Conservation (phyloP, 2,113 vertebrate genomes). For the Sinocyclocheilus rhinocerous region DNA sequence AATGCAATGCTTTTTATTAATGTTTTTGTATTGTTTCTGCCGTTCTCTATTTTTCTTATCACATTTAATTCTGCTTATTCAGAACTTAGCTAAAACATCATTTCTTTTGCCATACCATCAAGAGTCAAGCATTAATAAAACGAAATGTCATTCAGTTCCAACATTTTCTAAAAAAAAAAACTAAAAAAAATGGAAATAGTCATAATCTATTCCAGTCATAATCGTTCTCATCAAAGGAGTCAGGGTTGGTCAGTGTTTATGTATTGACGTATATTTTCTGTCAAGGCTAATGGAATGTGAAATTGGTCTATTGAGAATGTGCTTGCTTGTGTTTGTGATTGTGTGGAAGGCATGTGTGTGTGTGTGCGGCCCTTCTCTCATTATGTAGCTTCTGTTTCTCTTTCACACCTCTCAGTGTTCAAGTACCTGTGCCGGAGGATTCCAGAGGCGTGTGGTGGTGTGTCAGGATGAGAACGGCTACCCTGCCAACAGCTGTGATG, state of each 20-base stretch:
- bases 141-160: neutral
- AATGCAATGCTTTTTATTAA: too few species aligned
- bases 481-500: slow-evolving; percentile 85
- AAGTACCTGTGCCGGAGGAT: slow-evolving; percentile 94
- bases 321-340: neutral
- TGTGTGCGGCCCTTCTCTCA: slow-evolving; percentile 15
- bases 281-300: slow-evolving; percentile 22
- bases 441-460: slow-evolving; percentile 95
- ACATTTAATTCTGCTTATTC: neutral
- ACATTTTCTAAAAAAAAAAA: neutral
- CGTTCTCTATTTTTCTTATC: too few species aligned
- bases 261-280: neutral
- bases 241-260: neutral
- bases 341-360: neutral
- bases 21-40: too few species aligned
- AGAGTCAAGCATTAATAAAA: neutral
- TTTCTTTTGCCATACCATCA: neutral
- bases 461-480: slow-evolving; percentile 98
- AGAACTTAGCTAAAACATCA: neutral
- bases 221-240: slow-evolving; percentile 1
- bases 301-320: neutral
- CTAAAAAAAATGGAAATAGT: neutral
- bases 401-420: slow-evolving; percentile 83
- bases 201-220: neutral
- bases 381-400: slow-evolving; percentile 18